Conservation (phyloP, 2,888 invertebrate species). For the Lasius platythorax region DNA sequence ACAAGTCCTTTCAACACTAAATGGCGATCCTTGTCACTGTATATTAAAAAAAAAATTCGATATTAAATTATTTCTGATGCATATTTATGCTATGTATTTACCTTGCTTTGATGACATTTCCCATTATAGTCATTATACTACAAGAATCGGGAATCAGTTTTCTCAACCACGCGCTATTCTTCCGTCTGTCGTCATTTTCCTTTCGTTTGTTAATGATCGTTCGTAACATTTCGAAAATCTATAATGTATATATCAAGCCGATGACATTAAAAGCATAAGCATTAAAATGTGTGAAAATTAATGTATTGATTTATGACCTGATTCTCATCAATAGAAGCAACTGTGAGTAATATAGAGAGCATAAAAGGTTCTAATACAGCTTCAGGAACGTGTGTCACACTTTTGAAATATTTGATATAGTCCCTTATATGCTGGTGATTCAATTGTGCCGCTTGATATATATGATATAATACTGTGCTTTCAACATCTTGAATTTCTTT, state of each 20-base stretch:
- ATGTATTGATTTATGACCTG: slow-evolving; percentile 66
- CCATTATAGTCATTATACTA: slow-evolving; percentile 85
- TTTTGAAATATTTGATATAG: slow-evolving; percentile 86
- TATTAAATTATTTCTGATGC: slow-evolving; percentile 74
- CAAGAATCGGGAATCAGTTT: slow-evolving; percentile 83
- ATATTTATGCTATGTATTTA: slow-evolving; percentile 74
- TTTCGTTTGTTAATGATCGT: slow-evolving; percentile 82
- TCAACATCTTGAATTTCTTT: slow-evolving; percentile 88
- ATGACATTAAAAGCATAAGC: neutral
- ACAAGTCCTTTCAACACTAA: slow-evolving; percentile 87
- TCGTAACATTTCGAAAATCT: slow-evolving; percentile 84
- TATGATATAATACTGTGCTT: slow-evolving; percentile 89
- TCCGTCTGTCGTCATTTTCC: slow-evolving; percentile 86
- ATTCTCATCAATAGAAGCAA: slow-evolving; percentile 87
- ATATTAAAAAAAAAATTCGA: slow-evolving; percentile 60
- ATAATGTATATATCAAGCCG: neutral
- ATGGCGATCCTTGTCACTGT: slow-evolving; percentile 86
- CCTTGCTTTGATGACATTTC: slow-evolving; percentile 86
- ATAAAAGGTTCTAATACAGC: slow-evolving; percentile 89
- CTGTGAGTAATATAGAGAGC: slow-evolving; percentile 88
- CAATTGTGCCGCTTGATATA: slow-evolving; percentile 86
- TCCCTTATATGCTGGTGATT: slow-evolving; percentile 86
- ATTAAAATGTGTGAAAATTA: neutral
- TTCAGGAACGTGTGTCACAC: slow-evolving; percentile 87
- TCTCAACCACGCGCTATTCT: slow-evolving; percentile 88